These are phyloP conservation scores for Crematogaster levior DNA, from an alignment of 2,888 invertebrate species.

Conservation along the genomic window DNA sequence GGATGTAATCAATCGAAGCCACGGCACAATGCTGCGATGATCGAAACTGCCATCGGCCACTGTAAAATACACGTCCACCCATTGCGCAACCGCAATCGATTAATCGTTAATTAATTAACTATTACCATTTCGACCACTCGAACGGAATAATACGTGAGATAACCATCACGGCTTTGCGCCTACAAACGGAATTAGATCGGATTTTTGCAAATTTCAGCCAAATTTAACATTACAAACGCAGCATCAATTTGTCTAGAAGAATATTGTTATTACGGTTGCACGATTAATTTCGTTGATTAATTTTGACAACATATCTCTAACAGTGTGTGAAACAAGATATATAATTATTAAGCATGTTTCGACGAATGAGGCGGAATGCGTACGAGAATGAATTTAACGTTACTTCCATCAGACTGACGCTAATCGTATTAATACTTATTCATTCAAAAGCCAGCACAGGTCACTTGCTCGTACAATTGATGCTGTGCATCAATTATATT, in stretches of 20 bases:
- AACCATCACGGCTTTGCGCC: constrained; percentile 25
- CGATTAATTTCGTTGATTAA: neutral
- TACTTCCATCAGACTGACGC: neutral
- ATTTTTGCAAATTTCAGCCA: neutral
- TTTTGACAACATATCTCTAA: neutral
- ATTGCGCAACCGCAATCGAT: constrained; percentile 40
- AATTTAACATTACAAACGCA: neutral
- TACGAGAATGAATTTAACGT: neutral
- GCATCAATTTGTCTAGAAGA: neutral
- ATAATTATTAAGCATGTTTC: neutral
- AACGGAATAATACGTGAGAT: constrained; percentile 37
- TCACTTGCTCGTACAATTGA: neutral
- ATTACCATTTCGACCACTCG: constrained; percentile 30
- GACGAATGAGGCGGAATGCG: neutral
- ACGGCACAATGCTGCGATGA: neutral
- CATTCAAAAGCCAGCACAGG: neutral
- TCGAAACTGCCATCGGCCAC: constrained; percentile 28
- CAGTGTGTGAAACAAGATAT: neutral
- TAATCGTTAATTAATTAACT: constrained; percentile 51
- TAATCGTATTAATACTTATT: constrained; percentile 26
- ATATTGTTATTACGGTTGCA: neutral
- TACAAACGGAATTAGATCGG: constrained; percentile 21
- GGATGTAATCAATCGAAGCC: constrained; percentile 37
- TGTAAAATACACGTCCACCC: constrained; percentile 15
- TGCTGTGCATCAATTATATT: constrained; percentile 5